Base-by-base conservation (phyloP, 2,113 vertebrate species). In the Psilopogon haemacephalus region DNA sequence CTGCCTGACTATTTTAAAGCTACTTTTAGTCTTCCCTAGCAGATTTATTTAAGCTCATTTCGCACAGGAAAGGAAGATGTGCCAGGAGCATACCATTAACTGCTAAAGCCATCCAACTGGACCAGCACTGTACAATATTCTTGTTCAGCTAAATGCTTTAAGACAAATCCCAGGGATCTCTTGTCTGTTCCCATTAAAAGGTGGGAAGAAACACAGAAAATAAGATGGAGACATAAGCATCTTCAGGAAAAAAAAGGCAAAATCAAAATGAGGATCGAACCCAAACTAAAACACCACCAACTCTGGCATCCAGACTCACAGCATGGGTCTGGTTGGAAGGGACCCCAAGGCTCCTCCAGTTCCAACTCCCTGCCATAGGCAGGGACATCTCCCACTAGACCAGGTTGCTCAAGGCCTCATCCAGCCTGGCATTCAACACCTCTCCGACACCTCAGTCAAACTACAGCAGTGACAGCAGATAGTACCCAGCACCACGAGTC, bases 81-180 rank as follows among this genome's bases (percentile, higher is more conserved):
- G 3, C 77, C 93, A 96, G 86, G 95, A 74, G 55, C 88, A 35
- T 44, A 92, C 76, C 91, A 75, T 91, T 96, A 96, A 96, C 93
- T 96, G 91, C 78, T 93, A 97, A 95, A 95, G 89, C 72, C 93
- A 93, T 87, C 90, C 92, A 93, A 92, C 54, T 78, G 93, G 78
- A 86, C 84, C 92, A 95, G 69, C 90, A 87, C 30, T 9, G 17
- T 84, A 86, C 78, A 85, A 80, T 88, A 95, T 60, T 93, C 74
- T 89, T 94, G 64, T 65, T 93, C 95, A 85, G 89, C 75, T 85
- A 94, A 92, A 89, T 87, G 91, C 84, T 73, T 89, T 84, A 77
- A 94, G 87, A 80, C 60, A 96, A 93, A 87, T 78, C 87, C 72
- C 95, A 95, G 95, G 54, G 67, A 88, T 93, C 64, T 70, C 89